These are phyloP conservation scores for Triplophysa siluroides DNA, from an alignment of 2,113 vertebrate species.

Conservation along the genomic window DNA sequence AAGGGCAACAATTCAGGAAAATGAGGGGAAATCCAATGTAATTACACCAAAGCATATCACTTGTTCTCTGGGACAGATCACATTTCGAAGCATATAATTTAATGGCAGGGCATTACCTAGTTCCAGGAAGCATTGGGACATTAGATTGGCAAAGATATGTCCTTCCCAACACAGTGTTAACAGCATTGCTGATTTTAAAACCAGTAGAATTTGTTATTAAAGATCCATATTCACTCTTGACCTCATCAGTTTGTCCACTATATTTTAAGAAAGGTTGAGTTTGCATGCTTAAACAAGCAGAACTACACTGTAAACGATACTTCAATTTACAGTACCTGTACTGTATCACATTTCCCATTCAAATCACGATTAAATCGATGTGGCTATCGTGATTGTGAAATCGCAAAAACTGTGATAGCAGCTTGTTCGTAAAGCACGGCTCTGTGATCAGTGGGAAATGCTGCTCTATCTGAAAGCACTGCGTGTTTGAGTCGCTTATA, in stretches of 20 bases:
- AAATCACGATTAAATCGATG: no score
- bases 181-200: background rate
- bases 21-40: slow-evolving; percentile 54
- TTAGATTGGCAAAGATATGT: background rate
- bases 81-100: slow-evolving; percentile 56
- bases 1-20: slow-evolving; percentile 47
- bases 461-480: no score
- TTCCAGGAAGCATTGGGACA: slow-evolving; percentile 36
- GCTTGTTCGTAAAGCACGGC: no score
- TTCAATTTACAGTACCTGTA: no score
- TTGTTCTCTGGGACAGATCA: slow-evolving; percentile 50
- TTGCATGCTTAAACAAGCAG: background rate
- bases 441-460: no score
- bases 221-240: background rate
- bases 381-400: no score
- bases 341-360: no score
- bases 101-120: slow-evolving; percentile 50
- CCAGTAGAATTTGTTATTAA: background rate
- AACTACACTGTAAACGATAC: no score
- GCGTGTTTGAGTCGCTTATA: no score
- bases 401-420: no score
- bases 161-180: background rate
- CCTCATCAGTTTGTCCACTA: background rate
- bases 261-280: background rate
- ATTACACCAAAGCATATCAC: slow-evolving; percentile 58